Conservation (phyloP, 2,888 invertebrate genomes). For the Tillus elongatus region DNA sequence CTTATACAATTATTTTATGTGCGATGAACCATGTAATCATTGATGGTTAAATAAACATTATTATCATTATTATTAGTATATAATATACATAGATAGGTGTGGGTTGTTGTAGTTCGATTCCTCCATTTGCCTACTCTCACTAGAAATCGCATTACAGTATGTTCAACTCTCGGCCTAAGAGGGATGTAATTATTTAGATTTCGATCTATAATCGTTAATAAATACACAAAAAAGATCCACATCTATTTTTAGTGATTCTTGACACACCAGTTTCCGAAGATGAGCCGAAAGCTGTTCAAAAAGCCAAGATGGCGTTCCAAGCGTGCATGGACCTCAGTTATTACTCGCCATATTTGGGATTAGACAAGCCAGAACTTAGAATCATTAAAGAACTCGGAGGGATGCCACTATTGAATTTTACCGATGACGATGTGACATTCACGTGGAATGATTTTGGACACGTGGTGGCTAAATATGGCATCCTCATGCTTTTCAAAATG, state of each 20-base stretch:
- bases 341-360: conserved; percentile 20
- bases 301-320: conserved; percentile 35
- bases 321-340: conserved; percentile 32
- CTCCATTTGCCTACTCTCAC: too few species aligned
- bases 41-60: too few species aligned
- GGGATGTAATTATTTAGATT: too few species aligned
- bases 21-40: too few species aligned
- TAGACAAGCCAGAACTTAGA: conserved; percentile 30
- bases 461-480: conserved; percentile 35
- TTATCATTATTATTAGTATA: too few species aligned
- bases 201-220: too few species aligned
- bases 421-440: conserved; percentile 15
- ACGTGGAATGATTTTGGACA: conserved; percentile 35
- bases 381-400: conserved; percentile 32
- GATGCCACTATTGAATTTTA: conserved; percentile 32
- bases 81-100: too few species aligned
- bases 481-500: conserved; percentile 35
- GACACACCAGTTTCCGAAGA: conserved; percentile 18
- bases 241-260: conserved; percentile 34
- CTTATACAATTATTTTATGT: too few species aligned
- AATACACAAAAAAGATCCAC: too few species aligned
- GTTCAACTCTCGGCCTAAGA: too few species aligned
- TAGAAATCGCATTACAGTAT: too few species aligned
- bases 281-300: conserved; percentile 35
- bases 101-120: too few species aligned